These are phyloP conservation scores for Magallana angulata DNA, from an alignment of 1,140 invertebrate genomes.

Conservation along the genomic window DNA sequence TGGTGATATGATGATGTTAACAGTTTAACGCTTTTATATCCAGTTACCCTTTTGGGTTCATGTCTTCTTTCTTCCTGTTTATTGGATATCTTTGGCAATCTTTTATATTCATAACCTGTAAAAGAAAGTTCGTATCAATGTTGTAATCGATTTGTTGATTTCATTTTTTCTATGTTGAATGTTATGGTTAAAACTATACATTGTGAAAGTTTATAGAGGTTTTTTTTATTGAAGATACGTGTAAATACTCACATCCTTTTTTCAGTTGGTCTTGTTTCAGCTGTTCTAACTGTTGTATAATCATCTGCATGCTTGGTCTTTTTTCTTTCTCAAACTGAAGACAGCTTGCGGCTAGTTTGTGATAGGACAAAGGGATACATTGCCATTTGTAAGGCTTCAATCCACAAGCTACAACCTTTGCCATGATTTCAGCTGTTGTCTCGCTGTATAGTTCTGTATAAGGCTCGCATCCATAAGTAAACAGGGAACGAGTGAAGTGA, in stretches of 20 bases:
- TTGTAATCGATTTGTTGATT: no score
- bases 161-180: no score
- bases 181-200: no score
- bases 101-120: neutral
- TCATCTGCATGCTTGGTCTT: neutral
- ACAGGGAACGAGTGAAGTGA: slow-evolving; percentile 51
- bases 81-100: neutral
- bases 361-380: slow-evolving; percentile 29
- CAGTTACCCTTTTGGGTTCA: neutral
- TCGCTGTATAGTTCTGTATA: slow-evolving; percentile 51
- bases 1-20: no score
- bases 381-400: slow-evolving; percentile 45
- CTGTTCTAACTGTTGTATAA: neutral
- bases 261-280: neutral
- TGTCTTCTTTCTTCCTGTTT: neutral
- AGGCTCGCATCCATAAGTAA: slow-evolving; percentile 62
- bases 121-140: neutral
- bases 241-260: neutral
- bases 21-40: no score
- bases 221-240: no score
- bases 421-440: slow-evolving; percentile 46
- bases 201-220: no score
- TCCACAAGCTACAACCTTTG: slow-evolving; percentile 47
- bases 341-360: neutral
- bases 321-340: neutral